Percentiles rank a stretch among this genome's conserved stretches.
phyloP scores from a whole-genome alignment of 2,797 vertebrate genomes.

The Leptoclinus maculatus region DNA sequence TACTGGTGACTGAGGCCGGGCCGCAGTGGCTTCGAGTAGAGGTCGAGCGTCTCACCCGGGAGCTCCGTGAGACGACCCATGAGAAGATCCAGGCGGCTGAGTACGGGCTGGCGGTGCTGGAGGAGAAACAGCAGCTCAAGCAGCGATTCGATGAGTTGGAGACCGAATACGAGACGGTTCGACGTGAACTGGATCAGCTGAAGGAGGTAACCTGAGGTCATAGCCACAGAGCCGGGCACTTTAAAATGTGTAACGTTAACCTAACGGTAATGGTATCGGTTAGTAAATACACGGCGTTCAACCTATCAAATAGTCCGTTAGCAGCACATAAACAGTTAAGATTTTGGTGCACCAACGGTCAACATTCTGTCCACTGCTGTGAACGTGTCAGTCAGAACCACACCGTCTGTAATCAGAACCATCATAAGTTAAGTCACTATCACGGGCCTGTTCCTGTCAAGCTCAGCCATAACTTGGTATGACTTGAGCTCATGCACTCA shows the following conservation, averaged over 20 bases:
- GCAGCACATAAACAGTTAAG: too few relatives aligned
- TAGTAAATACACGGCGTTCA: background rate
- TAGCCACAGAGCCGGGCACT: constrained; percentile 29
- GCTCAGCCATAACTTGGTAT: background rate
- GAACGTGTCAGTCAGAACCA: background rate
- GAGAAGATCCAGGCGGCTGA: constrained; percentile 99
- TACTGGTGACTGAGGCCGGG: constrained; percentile 89
- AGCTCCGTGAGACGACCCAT: constrained; percentile 93
- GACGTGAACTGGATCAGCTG: constrained; percentile 94
- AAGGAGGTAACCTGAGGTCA: constrained; percentile 88
- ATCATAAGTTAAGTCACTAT: background rate
- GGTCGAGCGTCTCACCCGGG: constrained; percentile 90
- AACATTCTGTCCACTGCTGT: too few relatives aligned
- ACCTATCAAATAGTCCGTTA: background rate
- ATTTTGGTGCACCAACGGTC: background rate
- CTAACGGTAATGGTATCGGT: background rate
- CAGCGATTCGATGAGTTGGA: constrained; percentile 94
- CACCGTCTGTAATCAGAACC: constrained; percentile 15
- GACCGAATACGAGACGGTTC: constrained; percentile 91
- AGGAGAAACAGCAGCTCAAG: constrained; percentile 97
- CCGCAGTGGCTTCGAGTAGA: constrained; percentile 92
- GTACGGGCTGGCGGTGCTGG: constrained; percentile 95
- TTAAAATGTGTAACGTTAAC: background rate
- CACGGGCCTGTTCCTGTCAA: too few relatives aligned
- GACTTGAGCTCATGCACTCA: background rate